Conservation (phyloP, 2,888 invertebrate genomes). For the Halocaridina rubra region DNA sequence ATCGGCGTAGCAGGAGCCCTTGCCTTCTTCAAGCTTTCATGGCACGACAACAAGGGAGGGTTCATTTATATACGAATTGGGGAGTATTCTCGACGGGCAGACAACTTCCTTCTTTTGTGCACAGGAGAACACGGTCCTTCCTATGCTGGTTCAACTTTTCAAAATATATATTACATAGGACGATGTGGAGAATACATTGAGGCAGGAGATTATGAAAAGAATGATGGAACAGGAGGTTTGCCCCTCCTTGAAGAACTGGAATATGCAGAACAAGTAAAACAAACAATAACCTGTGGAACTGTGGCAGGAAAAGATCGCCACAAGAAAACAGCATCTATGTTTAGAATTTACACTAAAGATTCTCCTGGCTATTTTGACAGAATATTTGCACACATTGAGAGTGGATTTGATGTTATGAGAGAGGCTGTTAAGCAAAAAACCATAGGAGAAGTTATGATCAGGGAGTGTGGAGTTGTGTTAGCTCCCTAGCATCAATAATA, state of each 20-base stretch:
- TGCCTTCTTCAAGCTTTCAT: neutral
- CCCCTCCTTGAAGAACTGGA: neutral
- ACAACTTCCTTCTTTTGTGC: neutral
- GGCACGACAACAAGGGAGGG: neutral
- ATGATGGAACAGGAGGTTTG: neutral
- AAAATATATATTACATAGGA: neutral
- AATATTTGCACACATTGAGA: neutral
- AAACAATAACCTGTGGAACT: neutral
- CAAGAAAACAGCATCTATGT: neutral
- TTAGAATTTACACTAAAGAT: neutral
- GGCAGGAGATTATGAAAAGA: neutral
- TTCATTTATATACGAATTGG: neutral
- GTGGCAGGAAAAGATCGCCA: neutral
- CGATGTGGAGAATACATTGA: neutral
- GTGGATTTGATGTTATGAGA: neutral
- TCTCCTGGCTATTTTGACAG: neutral
- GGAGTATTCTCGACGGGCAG: neutral
- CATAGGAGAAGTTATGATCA: neutral
- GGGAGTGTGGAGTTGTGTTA: neutral
- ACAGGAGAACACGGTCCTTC: neutral
- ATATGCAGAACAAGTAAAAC: neutral
- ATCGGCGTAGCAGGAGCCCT: neutral
- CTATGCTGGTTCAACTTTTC: neutral
- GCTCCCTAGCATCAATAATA: too few relatives aligned
- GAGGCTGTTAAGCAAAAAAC: neutral